phyloP scores from a whole-genome alignment of 2,797 vertebrate species.

The Chaunax sp. region DNA sequence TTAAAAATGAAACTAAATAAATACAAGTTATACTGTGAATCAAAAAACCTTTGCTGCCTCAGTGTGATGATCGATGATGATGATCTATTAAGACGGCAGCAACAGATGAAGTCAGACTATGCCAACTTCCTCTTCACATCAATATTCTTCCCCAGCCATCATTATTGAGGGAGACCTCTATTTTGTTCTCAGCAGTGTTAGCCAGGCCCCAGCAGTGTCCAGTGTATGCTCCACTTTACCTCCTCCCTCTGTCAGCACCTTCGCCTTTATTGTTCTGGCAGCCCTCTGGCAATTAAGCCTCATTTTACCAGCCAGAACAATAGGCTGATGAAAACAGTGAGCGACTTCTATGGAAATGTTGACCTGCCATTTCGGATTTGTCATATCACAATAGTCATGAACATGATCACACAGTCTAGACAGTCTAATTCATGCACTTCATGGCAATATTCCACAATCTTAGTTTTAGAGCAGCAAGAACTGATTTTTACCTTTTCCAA shows the following conservation, averaged over 20 bases:
- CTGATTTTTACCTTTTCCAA: neutral
- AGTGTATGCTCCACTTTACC: constrained; percentile 61
- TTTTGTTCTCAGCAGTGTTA: constrained; percentile 44
- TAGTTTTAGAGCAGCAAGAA: neutral
- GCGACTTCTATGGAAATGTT: neutral
- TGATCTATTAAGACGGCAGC: constrained; percentile 7
- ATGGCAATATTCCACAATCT: neutral
- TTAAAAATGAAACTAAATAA: too few species aligned
- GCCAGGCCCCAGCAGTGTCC: constrained; percentile 43
- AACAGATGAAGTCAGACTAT: too few species aligned
- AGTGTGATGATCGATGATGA: too few species aligned
- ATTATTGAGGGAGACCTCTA: constrained; percentile 33
- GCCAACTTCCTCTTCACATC: neutral
- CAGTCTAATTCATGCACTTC: neutral
- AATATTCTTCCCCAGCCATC: neutral
- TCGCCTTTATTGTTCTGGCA: constrained; percentile 14
- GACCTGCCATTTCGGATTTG: neutral
- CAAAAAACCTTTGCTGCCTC: neutral
- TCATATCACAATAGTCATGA: too few species aligned
- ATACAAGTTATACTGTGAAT: neutral
- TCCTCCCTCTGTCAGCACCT: constrained; percentile 37
- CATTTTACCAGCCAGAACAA: too few species aligned
- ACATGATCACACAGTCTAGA: too few species aligned
- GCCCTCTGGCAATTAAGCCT: constrained; percentile 28
- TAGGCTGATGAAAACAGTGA: neutral